Base-by-base conservation (phyloP, 1,140 invertebrate species). In the Calephelis virginiensis region DNA sequence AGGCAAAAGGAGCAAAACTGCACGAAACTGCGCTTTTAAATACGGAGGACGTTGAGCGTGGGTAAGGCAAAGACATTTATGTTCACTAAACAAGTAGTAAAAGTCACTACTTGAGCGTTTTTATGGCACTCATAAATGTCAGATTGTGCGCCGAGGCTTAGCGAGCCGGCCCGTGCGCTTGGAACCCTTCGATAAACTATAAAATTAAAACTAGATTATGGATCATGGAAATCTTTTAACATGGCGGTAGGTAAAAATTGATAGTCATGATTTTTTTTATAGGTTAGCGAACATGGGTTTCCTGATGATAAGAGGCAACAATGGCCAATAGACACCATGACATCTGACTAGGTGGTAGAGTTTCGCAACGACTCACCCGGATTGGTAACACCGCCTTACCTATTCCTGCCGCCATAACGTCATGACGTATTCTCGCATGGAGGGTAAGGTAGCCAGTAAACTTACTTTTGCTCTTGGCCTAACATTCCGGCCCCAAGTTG, bases 51-150 rank as follows among this genome's bases (percentile, higher is more conserved):
- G 83, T 81, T 85, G 83, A 83, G 78, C 88, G 83, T 82, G 85
- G 83, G 85, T 73, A 86, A 90, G 82, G 89, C 82, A 85, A 88
- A 90, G 91, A 92, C 91, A 92, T 92, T 92, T 92, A 92, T 92
- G 91, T 92, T 91, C 90, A 92, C 90, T 92, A 92, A 92, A 92
- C 91, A 92, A 92, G 91, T 91, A 92, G 89, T 92, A 92, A 92
- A 92, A 92, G 91, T 92, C 91, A 92, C 89, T 90, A 84, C 90
- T 92, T 91, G 90, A 92, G 89, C 88, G 90, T 91, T 91, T 92
- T 92, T 92, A 92, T 91, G 89, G 89, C 88, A 85, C 82, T 91
- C 89, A 90, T 92, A 92, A 92, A 91, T 88, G 91, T 91, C 91
- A 91, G 91, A 91, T 91, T 90, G 88, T 81, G 77, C 84, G 83